Base-by-base conservation (phyloP, 2,888 invertebrate species). In the Eupithecia tripunctaria region DNA sequence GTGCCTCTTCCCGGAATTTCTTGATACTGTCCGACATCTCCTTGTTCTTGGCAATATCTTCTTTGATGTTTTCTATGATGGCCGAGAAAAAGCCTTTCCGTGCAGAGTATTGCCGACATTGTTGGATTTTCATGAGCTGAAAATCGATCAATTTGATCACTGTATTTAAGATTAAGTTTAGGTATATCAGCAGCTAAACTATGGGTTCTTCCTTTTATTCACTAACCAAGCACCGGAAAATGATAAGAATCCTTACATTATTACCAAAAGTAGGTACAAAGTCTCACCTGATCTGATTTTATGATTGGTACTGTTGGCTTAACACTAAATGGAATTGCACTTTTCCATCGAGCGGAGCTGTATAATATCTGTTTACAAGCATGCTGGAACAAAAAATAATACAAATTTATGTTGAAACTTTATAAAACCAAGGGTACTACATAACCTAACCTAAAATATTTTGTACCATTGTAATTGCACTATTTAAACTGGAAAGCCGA, bases 21-120 rank as follows among this genome's bases (percentile, higher is more conserved):
- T 98, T 98, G 73, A 99, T 95, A 80, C 97, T 99, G 77, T 99
- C 99, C 91, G 99, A 99, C 97, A 99, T 98, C 88, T 99, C 99
- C 90, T 99, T 99, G 91, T 98, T 99, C 88, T 98, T 98, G 21
- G 97, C 96, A 88, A 99, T 96, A 87, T 99, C 99, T 82, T 98
- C 98, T 88, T 96, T 97, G 77, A 99, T 96, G 88, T 99, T 99
- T 70, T 99, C 98, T 75, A 98, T 95, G 73, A 99, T 96, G 81
- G 98, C 96, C 1, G 97, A 96, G 82, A 99, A 96, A 89, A 99
- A 99, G 41, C 97, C 97, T 80, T 94, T 94, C 60, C 91, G 79
- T 8, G 90, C 90, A 14, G 94, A 94, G 81, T 94, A 94, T 38
- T 88, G 85, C 7, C 94, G 89, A 78, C 93, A 94, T 93, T 91